phyloP scores from a whole-genome alignment of 2,113 vertebrate species.

The Pteruthius melanotis region DNA sequence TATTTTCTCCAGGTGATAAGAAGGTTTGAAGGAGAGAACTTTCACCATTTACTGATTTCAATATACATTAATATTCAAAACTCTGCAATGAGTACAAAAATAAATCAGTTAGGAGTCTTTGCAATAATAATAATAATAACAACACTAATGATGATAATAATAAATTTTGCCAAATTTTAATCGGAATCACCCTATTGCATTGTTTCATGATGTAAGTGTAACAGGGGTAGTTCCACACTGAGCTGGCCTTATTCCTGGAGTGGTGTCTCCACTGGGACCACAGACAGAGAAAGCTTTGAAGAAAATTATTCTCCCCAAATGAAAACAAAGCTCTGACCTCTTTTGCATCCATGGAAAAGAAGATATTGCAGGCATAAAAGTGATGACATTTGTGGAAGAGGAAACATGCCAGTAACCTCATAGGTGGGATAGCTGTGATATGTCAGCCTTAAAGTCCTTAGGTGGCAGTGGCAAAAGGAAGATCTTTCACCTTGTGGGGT shows the following conservation, averaged over 20 bases:
- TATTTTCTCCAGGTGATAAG: neutral
- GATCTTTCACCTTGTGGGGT: neutral
- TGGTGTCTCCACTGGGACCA: neutral
- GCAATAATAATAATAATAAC: neutral
- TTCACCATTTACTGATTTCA: neutral
- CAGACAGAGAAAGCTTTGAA: neutral
- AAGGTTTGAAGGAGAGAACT: neutral
- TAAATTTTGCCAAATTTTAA: neutral
- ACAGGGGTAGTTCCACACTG: neutral
- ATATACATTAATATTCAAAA: neutral
- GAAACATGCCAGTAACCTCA: neutral
- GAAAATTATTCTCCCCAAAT: neutral
- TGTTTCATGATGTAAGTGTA: neutral
- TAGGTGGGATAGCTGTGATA: neutral
- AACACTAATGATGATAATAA: neutral
- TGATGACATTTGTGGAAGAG: neutral
- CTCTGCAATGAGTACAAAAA: neutral
- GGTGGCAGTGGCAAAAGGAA: neutral
- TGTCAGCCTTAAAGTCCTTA: neutral
- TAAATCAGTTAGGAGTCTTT: neutral
- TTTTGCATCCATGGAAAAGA: neutral
- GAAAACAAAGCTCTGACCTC: neutral
- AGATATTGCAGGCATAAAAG: neutral
- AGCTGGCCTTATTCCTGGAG: neutral
- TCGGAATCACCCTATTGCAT: neutral